These are phyloP conservation scores for Emydoidea blandingii DNA, from an alignment of 2,797 vertebrate species.

Conservation along the genomic window DNA sequence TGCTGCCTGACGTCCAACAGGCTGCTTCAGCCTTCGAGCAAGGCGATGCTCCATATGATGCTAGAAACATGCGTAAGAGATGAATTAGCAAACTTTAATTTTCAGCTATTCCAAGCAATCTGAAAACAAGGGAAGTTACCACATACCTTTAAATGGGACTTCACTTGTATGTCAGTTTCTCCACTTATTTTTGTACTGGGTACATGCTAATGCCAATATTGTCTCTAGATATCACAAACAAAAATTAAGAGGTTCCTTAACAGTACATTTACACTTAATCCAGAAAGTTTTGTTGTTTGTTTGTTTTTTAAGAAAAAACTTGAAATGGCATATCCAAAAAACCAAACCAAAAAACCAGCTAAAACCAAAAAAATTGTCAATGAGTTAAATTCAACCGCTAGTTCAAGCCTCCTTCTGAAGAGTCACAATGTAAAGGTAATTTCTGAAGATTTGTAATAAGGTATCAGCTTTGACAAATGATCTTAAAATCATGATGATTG, in stretches of 20 bases:
- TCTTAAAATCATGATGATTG: not conserved
- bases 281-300: not conserved
- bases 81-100: not conserved
- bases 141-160: constrained; percentile 74
- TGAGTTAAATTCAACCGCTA: not conserved
- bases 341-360: not conserved
- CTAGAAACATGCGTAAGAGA: constrained; percentile 22
- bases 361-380: not conserved
- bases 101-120: not conserved
- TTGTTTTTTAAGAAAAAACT: not conserved
- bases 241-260: not conserved
- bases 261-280: not conserved
- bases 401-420: too few relatives aligned
- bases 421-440: not conserved
- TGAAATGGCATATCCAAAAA: not conserved
- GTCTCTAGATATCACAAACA: constrained; percentile 46
- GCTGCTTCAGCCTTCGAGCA: constrained; percentile 15
- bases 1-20: not conserved
- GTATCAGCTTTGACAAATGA: too few relatives aligned
- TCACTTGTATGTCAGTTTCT: constrained; percentile 63
- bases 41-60: constrained; percentile 48
- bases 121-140: not conserved
- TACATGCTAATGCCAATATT: constrained; percentile 50
- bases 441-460: not conserved
- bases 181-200: constrained; percentile 63